Evolutionary conservation across 35 echinoderm and acorn worm species (phyloP).

Genomic region (Hemicentrotus pulcherrimus): DNA sequence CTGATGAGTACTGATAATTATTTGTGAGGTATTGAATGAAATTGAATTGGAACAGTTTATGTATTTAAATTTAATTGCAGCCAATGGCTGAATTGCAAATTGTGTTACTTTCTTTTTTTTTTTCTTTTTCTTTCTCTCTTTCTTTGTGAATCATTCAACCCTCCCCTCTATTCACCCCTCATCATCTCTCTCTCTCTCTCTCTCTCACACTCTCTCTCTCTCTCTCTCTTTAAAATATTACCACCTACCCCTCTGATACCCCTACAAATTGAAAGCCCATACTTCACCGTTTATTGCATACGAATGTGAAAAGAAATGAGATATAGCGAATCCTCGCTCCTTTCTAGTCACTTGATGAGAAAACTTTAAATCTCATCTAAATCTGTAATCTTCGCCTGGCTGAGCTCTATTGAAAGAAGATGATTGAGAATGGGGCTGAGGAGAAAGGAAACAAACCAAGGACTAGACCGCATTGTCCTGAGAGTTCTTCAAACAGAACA

Average conservation of each 20-base stretch:
- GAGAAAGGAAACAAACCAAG: neutral
- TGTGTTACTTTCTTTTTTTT: neutral
- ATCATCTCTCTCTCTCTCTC: neutral
- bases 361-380: neutral
- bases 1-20: no score
- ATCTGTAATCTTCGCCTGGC: neutral
- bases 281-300: neutral
- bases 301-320: neutral
- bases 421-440: neutral
- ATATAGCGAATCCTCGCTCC: neutral
- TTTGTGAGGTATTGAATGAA: no score
- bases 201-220: neutral
- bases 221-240: neutral
- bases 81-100: no score
- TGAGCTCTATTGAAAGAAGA: neutral
- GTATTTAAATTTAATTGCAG: no score
- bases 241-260: neutral
- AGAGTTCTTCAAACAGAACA: neutral
- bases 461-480: neutral
- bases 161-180: neutral
- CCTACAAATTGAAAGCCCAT: neutral
- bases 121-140: neutral
- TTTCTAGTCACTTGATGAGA: neutral
- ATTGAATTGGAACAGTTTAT: no score
- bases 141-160: neutral